A percentile compares a stretch with the other conserved stretches of the same genome.
phyloP scores from a whole-genome alignment of 2,888 invertebrate species.

The Agrypnus murinus region DNA sequence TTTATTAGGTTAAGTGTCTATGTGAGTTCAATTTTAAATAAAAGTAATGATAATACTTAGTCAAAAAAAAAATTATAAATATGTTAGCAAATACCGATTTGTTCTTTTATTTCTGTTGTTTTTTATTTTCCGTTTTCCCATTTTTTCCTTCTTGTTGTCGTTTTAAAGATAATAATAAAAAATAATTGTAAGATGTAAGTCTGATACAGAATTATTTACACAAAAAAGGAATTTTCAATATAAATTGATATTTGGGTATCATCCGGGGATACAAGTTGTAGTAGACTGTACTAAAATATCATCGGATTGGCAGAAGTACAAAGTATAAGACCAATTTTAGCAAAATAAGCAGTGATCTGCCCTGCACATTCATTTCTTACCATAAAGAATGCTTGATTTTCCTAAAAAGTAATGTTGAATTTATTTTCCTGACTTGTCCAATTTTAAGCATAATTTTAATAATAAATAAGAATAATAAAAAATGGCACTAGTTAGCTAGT shows the following conservation, averaged over 20 bases:
- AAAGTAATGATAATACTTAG: slow-evolving; percentile 11
- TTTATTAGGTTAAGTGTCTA: slow-evolving; percentile 42
- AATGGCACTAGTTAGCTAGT: slow-evolving; percentile 49
- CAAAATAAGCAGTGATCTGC: slow-evolving; percentile 46
- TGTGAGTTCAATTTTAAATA: slow-evolving; percentile 37
- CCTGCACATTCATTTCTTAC: slow-evolving; percentile 31
- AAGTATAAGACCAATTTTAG: slow-evolving; percentile 51
- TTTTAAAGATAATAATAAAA: neutral
- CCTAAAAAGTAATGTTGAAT: slow-evolving; percentile 6
- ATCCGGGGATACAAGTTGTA: slow-evolving; percentile 29
- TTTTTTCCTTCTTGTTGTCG: slow-evolving; percentile 35
- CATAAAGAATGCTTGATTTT: slow-evolving; percentile 25
- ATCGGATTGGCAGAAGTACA: slow-evolving; percentile 50
- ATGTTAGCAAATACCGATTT: slow-evolving; percentile 49
- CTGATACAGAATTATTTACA: slow-evolving; percentile 43
- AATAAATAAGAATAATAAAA: neutral
- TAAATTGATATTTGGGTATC: slow-evolving; percentile 38
- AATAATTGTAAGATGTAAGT: slow-evolving; percentile 42
- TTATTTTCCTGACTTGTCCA: neutral
- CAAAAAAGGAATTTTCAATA: slow-evolving; percentile 30
- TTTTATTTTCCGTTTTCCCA: slow-evolving; percentile 35
- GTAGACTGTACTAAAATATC: slow-evolving; percentile 47
- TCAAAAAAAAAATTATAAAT: slow-evolving; percentile 22
- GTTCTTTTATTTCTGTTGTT: slow-evolving; percentile 21
- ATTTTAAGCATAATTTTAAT: neutral